Conservation (phyloP, 2,888 invertebrate genomes). For the Phania funesta region DNA sequence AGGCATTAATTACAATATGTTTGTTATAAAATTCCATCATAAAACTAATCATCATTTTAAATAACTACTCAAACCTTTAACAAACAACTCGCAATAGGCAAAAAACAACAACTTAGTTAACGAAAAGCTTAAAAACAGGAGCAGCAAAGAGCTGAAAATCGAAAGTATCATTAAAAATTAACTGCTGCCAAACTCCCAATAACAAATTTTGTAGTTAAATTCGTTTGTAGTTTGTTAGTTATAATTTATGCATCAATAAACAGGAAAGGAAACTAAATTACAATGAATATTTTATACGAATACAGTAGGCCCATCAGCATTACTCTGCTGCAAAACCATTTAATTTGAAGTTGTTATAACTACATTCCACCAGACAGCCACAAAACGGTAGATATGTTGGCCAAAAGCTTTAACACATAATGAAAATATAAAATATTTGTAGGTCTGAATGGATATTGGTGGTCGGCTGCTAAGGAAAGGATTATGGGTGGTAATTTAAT, state of each 20-base stretch:
- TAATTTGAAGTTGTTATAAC: neutral
- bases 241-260: slow-evolving; percentile 62
- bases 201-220: slow-evolving; percentile 39
- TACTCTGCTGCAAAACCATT: neutral
- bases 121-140: slow-evolving; percentile 31
- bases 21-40: slow-evolving; percentile 22
- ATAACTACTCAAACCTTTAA: neutral
- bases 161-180: slow-evolving; percentile 31
- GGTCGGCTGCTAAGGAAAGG: neutral
- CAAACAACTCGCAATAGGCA: neutral
- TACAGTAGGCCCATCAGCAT: neutral
- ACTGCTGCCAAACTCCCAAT: slow-evolving; percentile 42
- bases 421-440: slow-evolving; percentile 11
- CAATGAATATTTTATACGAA: slow-evolving; percentile 53
- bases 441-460: neutral
- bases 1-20: neutral
- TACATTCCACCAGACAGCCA: slow-evolving; percentile 2
- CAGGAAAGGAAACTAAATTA: slow-evolving; percentile 40
- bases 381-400: slow-evolving; percentile 12
- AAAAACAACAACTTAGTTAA: neutral
- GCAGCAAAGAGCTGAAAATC: slow-evolving; percentile 12
- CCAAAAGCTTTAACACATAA: slow-evolving; percentile 3
- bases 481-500: neutral
- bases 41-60: slow-evolving; percentile 31
- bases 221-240: neutral